Evolutionary conservation across 2,888 invertebrate genomes (phyloP), one percentile per base, ranked within the genome.

Genomic region (Chrysomela aeneicollis): DNA sequence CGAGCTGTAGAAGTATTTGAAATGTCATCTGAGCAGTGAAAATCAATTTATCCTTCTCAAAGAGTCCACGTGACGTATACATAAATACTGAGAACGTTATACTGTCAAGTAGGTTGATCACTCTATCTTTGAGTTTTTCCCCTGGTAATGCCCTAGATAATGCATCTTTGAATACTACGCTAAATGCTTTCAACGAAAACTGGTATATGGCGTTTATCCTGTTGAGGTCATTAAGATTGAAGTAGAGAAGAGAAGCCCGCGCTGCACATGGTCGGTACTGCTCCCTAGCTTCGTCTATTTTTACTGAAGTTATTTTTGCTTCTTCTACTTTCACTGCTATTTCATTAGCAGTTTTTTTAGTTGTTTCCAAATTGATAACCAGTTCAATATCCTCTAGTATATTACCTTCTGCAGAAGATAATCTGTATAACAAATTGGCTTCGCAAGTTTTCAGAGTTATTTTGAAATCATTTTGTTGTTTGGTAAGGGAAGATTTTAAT

Each of bases 131-230:
- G 0, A 95, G 84, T 1, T 89, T 91, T 0, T 92, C 91, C 0
- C 90, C 87, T 0, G 85, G 82, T 4, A 87, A 86, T 0, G 96
- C 92, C 62, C 85, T 86, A 15, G 84, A 83, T 51, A 97, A 88
- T 0, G 97, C 95, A 71, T 92, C 92, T 74, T 91, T 92, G 82
- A 97, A 97, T 2, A 97, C 96, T 0, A 92, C 92, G 74, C 92
- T 94, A 84, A 96, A 97, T 0, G 97, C 95, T 83, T 97, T 97
- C 62, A 97, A 83, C 0, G 97, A 97, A 84, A 97, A 97, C 82
- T 97, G 96, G 82, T 98, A 98, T 79, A 98, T 94, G 50, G 94
- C 93, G 82, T 97, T 95, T 75, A 97, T 95, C 82, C 94, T 94
- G 83, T 91, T 89, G 55, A 98, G 83, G 76, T 97, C 97, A 78